Base-by-base conservation (phyloP, 2,888 invertebrate species). In the Drosophila stalkeri region DNA sequence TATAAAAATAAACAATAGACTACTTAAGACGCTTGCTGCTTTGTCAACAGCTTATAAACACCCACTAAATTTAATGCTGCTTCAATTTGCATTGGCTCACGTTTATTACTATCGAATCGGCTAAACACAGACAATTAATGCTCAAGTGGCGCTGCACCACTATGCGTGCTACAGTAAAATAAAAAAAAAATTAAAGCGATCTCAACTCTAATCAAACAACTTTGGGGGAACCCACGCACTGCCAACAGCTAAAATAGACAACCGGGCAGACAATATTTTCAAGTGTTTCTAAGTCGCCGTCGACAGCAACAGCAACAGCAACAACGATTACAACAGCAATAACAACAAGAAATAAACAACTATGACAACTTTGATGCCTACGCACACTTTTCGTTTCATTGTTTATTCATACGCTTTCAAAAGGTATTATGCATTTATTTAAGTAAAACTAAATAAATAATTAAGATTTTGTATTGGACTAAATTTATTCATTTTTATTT, bases 91-190 rank as follows among this genome's bases (percentile, higher is more conserved):
- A 65, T 63, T 1, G 55, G 18, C 9, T 37, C 35, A 41, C 65
- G 46, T 18, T 41, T 43, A 0, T 54, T 14, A n/a, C 20, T 56
- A 51, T 55, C 55, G 20, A 35, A 44, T 35, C 18, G 8, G 39
- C 20, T 76, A 82, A 88, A 82, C 73, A 77, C 67, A 80, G 62
- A 86, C 79, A 84, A 86, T 86, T 80, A 88, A 86, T 77, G 73
- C 60, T 59, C 65, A 51, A 80, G 75, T 77, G 67, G 68, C 62
- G 66, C 66, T 72, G 70, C 44, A 64, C 27, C 52, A 47, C 31
- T 16, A 23, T 54, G 37, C 23, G 20, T 54, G 54, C 37, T 16
- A 16, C 20, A 11, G 16, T 16, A 16, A 14, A 37, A 61, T 31
- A 7, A 3, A 47, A 27, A 47, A 47, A 11, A 1, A 23, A 51